Base-by-base conservation (phyloP, 2,888 invertebrate genomes). In the Scotopteryx bipunctaria region DNA sequence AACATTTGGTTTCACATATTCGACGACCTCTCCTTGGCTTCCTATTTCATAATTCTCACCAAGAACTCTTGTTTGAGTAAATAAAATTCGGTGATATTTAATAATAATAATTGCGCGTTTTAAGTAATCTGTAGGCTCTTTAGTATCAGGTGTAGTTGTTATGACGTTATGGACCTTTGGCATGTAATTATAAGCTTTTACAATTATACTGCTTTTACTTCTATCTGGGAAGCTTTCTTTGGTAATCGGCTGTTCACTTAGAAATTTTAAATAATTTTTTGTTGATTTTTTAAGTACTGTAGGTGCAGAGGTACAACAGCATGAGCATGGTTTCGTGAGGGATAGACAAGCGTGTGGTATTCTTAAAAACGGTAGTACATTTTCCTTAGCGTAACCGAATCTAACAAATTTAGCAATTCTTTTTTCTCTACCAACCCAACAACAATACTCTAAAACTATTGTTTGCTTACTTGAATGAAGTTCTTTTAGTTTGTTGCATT, bases 381-480 rank as follows among this genome's bases (percentile, higher is more conserved):
- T 37, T 14, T 35, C 21, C 37, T 11, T 50, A 11, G 1, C 21
- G 17, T 9, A 15, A 16, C 13, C 19, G 17, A 5, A 3, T 29
- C 13, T 4, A 8, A 21, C 5, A 19, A 66, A 37, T 17, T 21
- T 21, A 4, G 14, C 47, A 11, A 64, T 33, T n/a, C 6, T 8
- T 3, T 48, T 15, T 42, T 70, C 57, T 44, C 72, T 66, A 16
- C 52, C 35, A 37, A 58, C 61, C 78, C 78, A 78, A 46, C 78
- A 78, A 45, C 78, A 75, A 55, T 64, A 61, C 0, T 43, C 11
- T 27, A 52, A 38, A 14, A 50, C 5, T 2, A 45, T 11, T 40
- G 29, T 23, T 8, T 35, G 40, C 13, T 45, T 35, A 43, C 40
- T 49, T n/a, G n/a, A 25, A 33, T 52, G 49, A 8, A n/a, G 38